Percentiles rank a stretch among this genome's conserved stretches.
phyloP scores from a whole-genome alignment of 2,888 invertebrate genomes.

The Neoaliturus tenellus region DNA sequence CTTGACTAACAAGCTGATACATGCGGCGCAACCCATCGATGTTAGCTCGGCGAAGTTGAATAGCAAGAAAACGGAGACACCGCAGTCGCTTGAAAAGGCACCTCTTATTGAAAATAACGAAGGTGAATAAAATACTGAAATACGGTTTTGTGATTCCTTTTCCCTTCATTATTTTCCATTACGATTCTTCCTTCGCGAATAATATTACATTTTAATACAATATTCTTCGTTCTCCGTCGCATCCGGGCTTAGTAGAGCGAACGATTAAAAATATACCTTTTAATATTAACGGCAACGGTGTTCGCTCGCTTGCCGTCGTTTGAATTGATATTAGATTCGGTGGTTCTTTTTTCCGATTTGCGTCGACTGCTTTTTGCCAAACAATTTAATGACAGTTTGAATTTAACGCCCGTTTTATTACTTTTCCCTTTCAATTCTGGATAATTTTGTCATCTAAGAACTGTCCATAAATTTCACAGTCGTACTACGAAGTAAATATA shows the following conservation, averaged over 20 bases:
- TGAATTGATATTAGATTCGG: conserved; percentile 37
- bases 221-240: background rate
- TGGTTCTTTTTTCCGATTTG: conserved; percentile 9
- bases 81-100: conserved; percentile 39
- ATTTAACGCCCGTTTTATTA: conserved; percentile 18
- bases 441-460: background rate
- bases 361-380: background rate
- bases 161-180: conserved; percentile 54
- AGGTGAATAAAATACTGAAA: conserved; percentile 56
- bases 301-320: background rate
- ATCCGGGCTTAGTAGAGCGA: conserved; percentile 44
- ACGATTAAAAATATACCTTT: conserved; percentile 48
- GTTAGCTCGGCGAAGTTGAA: conserved; percentile 43
- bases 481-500: too few species aligned
- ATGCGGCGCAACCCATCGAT: conserved; percentile 48
- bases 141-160: conserved; percentile 56
- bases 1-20: conserved; percentile 52
- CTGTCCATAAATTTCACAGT: too few species aligned
- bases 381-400: background rate
- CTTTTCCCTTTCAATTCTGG: background rate
- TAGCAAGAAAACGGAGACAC: conserved; percentile 48
- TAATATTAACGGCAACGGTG: conserved; percentile 13
- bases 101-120: conserved; percentile 58
- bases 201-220: conserved; percentile 49
- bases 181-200: conserved; percentile 47